Conservation (phyloP, 2,888 invertebrate species). For the Acleris literana region DNA sequence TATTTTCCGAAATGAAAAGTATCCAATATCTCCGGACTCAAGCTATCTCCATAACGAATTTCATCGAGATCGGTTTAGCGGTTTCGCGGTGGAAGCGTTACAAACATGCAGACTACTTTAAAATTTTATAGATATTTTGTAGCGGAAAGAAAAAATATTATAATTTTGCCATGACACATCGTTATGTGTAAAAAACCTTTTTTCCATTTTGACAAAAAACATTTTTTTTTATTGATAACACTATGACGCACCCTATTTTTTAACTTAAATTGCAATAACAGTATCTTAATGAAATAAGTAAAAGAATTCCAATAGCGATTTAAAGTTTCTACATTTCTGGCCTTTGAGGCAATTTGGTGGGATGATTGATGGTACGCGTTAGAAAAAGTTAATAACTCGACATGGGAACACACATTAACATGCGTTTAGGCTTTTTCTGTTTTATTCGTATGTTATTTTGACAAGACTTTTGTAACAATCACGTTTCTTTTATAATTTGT, state of each 20-base stretch:
- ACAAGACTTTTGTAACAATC: conserved; percentile 1
- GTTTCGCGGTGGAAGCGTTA: too few relatives aligned
- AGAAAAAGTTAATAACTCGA: conserved; percentile 52
- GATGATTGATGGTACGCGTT: conserved; percentile 49
- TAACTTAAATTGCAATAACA: conserved; percentile 39
- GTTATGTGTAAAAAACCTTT: too few relatives aligned
- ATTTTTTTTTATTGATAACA: too few relatives aligned
- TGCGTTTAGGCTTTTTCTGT: conserved; percentile 38
- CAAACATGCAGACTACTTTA: too few relatives aligned
- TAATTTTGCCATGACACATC: too few relatives aligned
- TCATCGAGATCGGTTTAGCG: too few relatives aligned
- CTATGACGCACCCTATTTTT: conserved; percentile 9
- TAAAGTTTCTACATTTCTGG: conserved; percentile 42
- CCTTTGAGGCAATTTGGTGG: conserved; percentile 36
- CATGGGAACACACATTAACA: conserved; percentile 43
- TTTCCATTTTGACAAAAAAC: too few relatives aligned
- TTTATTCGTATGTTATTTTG: conserved; percentile 34
- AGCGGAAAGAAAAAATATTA: too few relatives aligned
- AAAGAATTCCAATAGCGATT: conserved; percentile 33
- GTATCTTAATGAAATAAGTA: conserved; percentile 21
- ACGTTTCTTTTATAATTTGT: neutral
- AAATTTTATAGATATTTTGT: too few relatives aligned
- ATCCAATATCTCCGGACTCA: too few relatives aligned
- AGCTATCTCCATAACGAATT: too few relatives aligned
- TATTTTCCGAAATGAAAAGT: too few relatives aligned